A percentile compares a stretch with the other conserved stretches of the same genome.
These are phyloP conservation scores for Eulemur rubriventer DNA, from an alignment of 2,797 vertebrate genomes.

Conservation along the genomic window DNA sequence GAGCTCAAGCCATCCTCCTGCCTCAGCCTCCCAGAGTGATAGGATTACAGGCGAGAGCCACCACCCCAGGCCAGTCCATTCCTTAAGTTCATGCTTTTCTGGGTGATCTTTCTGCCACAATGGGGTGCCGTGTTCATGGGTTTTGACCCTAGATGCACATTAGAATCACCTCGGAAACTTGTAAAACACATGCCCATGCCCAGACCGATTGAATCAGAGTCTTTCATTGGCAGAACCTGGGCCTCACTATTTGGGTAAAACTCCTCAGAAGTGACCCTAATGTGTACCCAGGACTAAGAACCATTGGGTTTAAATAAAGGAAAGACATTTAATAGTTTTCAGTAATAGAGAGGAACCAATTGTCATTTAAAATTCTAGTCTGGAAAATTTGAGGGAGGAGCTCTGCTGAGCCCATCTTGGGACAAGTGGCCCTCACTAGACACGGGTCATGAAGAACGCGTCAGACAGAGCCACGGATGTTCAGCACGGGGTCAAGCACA, in stretches of 20 bases:
- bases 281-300: background rate
- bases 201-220: background rate
- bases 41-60: no score
- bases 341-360: background rate
- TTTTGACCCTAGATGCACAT: background rate
- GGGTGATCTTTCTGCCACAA: background rate
- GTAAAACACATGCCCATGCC: no score
- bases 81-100: background rate
- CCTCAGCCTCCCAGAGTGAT: no score
- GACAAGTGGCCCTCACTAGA: background rate
- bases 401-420: background rate
- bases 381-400: background rate
- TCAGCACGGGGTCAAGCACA: rapidly evolving
- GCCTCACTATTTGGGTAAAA: background rate
- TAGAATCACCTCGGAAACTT: background rate
- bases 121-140: background rate
- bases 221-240: no score
- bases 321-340: background rate
- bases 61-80: background rate
- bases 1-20: no score
- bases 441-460: background rate
- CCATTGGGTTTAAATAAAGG: background rate
- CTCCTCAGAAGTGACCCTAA: background rate
- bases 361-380: background rate
- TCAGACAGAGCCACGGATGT: background rate